These are phyloP conservation scores for Ooceraea biroi DNA, from an alignment of 1,140 invertebrate species.

Conservation along the genomic window DNA sequence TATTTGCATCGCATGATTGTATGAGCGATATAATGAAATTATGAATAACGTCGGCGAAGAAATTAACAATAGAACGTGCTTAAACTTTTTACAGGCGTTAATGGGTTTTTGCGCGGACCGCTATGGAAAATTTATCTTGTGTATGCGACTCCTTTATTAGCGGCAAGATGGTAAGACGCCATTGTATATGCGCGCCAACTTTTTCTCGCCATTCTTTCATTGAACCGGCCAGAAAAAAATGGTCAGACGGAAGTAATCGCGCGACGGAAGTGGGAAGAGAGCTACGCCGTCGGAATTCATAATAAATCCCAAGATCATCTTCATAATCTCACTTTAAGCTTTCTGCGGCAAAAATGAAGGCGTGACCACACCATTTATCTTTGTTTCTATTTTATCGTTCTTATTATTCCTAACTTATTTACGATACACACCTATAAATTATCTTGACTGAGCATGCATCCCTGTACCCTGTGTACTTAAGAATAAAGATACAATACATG, in stretches of 20 bases:
- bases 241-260: constrained; percentile 27
- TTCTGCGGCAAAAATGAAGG: constrained; percentile 48
- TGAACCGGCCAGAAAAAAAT: constrained; percentile 39
- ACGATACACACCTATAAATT: background rate
- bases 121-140: constrained; percentile 53
- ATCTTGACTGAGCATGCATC: background rate
- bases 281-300: constrained; percentile 41
- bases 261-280: constrained; percentile 2
- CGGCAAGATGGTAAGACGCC: constrained; percentile 31
- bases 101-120: constrained; percentile 40
- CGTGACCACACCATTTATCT: background rate
- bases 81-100: constrained; percentile 53
- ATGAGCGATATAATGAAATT: constrained; percentile 31
- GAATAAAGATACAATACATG: no score
- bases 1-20: background rate
- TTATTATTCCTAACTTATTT: constrained; percentile 25
- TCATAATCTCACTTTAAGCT: constrained; percentile 61
- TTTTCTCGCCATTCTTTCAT: constrained; percentile 43
- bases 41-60: constrained; percentile 17
- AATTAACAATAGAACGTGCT: constrained; percentile 56
- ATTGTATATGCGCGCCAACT: constrained; percentile 48
- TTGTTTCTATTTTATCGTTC: background rate
- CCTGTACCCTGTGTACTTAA: no score
- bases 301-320: constrained; percentile 61
- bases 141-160: constrained; percentile 50